A percentile compares a stretch with the other conserved stretches of the same genome.
Conservation (phyloP, 2,888 invertebrate species). For the Melieria omissa region DNA sequence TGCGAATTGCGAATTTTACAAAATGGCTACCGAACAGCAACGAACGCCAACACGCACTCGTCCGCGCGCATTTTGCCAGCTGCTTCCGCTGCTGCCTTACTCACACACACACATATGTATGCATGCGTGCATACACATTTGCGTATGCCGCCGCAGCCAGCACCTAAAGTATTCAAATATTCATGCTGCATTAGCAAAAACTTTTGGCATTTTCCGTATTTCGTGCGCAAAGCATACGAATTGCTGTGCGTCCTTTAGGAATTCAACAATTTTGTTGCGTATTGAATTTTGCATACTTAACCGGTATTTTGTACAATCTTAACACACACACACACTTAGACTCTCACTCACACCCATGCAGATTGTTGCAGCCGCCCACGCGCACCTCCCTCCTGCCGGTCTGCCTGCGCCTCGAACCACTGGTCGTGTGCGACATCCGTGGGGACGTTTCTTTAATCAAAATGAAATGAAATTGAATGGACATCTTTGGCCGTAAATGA, state of each 20-base stretch:
- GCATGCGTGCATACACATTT: background rate
- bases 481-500: no score
- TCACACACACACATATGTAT: background rate
- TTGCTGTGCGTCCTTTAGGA: background rate
- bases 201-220: slow-evolving; percentile 15
- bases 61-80: background rate
- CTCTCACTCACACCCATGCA: background rate
- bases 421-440: background rate
- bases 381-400: background rate
- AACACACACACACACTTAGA: no score
- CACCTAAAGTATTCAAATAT: slow-evolving; percentile 13
- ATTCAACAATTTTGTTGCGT: slow-evolving; percentile 7
- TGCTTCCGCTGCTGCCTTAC: background rate
- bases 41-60: background rate
- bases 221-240: background rate
- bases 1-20: background rate
- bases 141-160: background rate
- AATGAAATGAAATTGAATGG: slow-evolving; percentile 2
- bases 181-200: slow-evolving; percentile 15
- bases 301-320: background rate
- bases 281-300: slow-evolving; percentile 24
- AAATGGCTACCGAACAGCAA: background rate
- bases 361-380: background rate
- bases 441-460: slow-evolving; percentile 7
- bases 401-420: background rate